phyloP scores from a whole-genome alignment of 2,113 vertebrate species.

The Mugil cephalus region DNA sequence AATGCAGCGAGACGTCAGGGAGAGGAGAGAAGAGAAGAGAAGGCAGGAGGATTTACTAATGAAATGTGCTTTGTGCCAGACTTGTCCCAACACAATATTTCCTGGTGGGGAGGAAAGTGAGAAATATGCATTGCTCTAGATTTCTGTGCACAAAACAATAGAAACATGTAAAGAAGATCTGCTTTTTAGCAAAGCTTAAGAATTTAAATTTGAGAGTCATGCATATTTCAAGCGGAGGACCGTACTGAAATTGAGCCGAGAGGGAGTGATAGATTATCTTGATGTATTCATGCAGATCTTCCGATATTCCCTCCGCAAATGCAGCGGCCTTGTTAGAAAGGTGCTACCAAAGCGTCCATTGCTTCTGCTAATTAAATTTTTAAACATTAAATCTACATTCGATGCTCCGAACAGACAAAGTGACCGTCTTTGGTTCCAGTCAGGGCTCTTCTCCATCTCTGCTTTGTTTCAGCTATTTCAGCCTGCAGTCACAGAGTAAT shows the following conservation, averaged over 20 bases:
- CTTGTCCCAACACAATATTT: neutral
- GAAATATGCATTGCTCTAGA: neutral
- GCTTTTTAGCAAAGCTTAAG: neutral
- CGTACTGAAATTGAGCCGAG: neutral
- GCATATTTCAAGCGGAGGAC: neutral
- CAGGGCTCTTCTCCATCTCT: too few relatives aligned
- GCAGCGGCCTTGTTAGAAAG: neutral
- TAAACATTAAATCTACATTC: too few relatives aligned
- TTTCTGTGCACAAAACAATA: too few relatives aligned
- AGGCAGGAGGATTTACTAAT: neutral
- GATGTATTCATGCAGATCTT: constrained; percentile 8
- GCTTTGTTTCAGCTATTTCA: too few relatives aligned
- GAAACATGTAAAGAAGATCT: neutral
- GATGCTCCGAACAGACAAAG: too few relatives aligned
- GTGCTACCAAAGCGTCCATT: too few relatives aligned
- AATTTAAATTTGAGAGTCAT: neutral
- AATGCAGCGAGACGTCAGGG: neutral
- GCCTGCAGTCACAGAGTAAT: too few relatives aligned
- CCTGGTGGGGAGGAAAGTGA: neutral
- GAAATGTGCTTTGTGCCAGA: neutral
- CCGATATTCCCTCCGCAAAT: neutral
- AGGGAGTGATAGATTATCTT: neutral
- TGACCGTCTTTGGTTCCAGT: too few relatives aligned
- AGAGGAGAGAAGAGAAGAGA: too few relatives aligned
- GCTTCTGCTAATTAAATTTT: too few relatives aligned